Evolutionary conservation across 2,113 vertebrate genomes (phyloP), one percentile per base, ranked within the genome.

Genomic region (Malurus elegans): DNA sequence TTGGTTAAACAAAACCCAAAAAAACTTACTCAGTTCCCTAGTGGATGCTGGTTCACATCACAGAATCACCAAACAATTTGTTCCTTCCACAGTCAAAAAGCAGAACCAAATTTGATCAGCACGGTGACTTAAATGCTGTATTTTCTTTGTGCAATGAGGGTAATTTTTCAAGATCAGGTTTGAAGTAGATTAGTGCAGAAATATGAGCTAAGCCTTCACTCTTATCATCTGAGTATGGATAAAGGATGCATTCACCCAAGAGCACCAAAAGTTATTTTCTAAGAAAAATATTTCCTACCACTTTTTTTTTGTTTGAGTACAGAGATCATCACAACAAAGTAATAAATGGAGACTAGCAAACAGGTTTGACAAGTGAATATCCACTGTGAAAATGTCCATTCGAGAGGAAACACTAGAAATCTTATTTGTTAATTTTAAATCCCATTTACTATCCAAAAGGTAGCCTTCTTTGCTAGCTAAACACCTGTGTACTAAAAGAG

Each of bases 141-240:
- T 96, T 96, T 96, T 93, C 95, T 97, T 96, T 95, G 93, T 92
- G 88, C 92, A 88, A 95, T n/a, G 70, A 94, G 79, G 60, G 96
- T 96, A 90, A 97, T 96, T 97, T 98, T 97, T 97, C 96, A 97
- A 91, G 95, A 97, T 97, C 96, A 89, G 82, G 85, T 97, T 91
- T 95, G 94, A 97, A 92, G 96, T 81, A 92, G 95, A 97, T 96
- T 85, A 97, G 96, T 88, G 88, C 92, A 96, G 97, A 97, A 97
- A 95, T 94, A 92, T 95, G 90, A 98, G 92, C 96, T 88, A 92
- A 97, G 94, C 71, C 78, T 92, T 95, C 94, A 88, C 79, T 96
- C 95, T 97, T 93, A 86, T 97, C 90, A 96, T 97, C 67, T 89
- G 85, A 94, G 92, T 95, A 96, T 91, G 97, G 94, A 94, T 94